phyloP scores from a whole-genome alignment of 2,113 vertebrate species.

The Choloepus hoffmanni region DNA sequence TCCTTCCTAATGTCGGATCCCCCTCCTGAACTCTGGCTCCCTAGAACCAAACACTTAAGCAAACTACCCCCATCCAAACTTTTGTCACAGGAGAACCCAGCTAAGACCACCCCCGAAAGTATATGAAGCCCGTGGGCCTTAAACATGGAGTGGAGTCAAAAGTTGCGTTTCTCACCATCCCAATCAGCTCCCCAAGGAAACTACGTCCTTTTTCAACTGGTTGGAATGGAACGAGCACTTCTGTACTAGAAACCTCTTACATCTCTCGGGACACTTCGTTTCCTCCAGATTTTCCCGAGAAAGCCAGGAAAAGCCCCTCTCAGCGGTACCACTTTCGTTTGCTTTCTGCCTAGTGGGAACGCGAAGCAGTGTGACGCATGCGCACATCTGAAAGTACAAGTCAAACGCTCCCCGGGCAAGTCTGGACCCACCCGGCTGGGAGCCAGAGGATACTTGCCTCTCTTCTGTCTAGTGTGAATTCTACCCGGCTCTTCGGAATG shows the following conservation, averaged over 20 bases:
- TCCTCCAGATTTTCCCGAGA: not conserved
- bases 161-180: not conserved
- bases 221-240: not conserved
- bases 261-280: not conserved
- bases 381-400: too few species aligned
- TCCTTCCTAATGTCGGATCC: not conserved
- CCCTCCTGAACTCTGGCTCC: not conserved
- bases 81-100: not conserved
- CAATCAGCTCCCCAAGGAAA: not conserved
- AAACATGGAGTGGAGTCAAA: not conserved
- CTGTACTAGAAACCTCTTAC: not conserved
- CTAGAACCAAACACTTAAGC: not conserved
- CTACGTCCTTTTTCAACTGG: not conserved
- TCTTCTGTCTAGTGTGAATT: not conserved
- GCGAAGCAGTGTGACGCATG: rapidly evolving
- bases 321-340: not conserved
- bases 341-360: rapidly evolving
- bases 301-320: not conserved
- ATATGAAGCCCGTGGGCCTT: not conserved
- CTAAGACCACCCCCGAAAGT: not conserved
- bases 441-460: rapidly evolving
- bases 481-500: not conserved
- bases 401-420: rapidly evolving
- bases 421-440: rapidly evolving
- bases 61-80: not conserved